These are phyloP conservation scores for Aporophyla lueneburgensis DNA, from an alignment of 2,888 invertebrate genomes.

Conservation along the genomic window DNA sequence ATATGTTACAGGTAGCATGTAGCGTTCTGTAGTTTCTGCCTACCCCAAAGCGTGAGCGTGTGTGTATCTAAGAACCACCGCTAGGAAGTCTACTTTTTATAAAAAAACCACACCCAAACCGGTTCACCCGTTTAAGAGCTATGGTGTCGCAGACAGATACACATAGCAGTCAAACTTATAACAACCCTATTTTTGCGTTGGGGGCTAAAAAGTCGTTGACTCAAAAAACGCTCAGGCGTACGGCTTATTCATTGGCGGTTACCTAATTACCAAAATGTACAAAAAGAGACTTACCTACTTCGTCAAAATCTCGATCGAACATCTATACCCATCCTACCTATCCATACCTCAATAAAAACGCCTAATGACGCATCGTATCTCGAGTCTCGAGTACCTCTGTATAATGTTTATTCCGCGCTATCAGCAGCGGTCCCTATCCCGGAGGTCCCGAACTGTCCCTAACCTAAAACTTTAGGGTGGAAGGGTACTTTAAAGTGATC, in stretches of 20 bases:
- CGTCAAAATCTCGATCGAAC: not conserved
- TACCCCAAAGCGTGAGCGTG: too few relatives aligned
- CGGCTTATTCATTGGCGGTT: not conserved
- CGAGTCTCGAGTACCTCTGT: conserved; percentile 57
- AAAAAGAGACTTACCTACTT: not conserved
- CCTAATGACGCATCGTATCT: conserved; percentile 59
- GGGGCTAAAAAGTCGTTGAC: too few relatives aligned
- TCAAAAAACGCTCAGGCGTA: too few relatives aligned
- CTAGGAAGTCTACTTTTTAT: too few relatives aligned
- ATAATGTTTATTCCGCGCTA: conserved; percentile 72
- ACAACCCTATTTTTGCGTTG: too few relatives aligned
- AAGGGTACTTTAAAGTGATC: conserved; percentile 80
- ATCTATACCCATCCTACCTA: not conserved
- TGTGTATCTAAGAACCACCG: too few relatives aligned
- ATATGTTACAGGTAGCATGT: too few relatives aligned
- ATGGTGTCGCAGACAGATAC: too few relatives aligned
- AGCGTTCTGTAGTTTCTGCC: too few relatives aligned
- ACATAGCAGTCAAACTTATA: too few relatives aligned
- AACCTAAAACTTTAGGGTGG: conserved; percentile 80
- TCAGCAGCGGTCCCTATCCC: conserved; percentile 69
- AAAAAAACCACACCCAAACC: too few relatives aligned
- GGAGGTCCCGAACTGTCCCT: conserved; percentile 72
- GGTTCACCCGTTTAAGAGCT: too few relatives aligned
- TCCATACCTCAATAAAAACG: conserved; percentile 55
- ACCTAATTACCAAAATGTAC: not conserved